phyloP scores from a whole-genome alignment of 1,140 invertebrate genomes.

The Globodera ellingtonae region DNA sequence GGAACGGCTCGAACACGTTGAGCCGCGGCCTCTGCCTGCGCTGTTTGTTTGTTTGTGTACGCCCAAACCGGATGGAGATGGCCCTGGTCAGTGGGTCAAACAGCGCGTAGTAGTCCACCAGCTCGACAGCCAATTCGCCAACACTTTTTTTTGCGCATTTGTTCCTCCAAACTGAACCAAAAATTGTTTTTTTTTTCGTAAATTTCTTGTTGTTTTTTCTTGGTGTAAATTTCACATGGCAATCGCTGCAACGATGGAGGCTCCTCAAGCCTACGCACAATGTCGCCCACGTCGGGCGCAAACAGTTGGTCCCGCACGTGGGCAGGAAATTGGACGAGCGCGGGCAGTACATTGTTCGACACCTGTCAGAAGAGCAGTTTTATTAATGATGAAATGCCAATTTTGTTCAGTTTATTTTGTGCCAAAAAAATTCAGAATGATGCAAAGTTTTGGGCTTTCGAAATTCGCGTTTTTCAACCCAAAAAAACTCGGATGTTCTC shows the following conservation, averaged over 20 bases:
- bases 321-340: background rate
- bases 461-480: too few species aligned
- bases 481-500: too few species aligned
- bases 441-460: too few species aligned
- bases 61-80: constrained; percentile 31
- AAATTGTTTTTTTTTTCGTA: too few species aligned
- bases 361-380: too few species aligned
- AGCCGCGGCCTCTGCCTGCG: background rate
- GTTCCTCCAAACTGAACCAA: constrained; percentile 41
- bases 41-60: background rate
- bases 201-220: too few species aligned
- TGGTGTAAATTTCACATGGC: background rate
- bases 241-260: background rate
- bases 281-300: background rate
- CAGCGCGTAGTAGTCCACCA: constrained; percentile 37
- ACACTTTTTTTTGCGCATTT: constrained; percentile 36
- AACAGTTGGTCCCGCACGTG: background rate
- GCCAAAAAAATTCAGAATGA: too few species aligned
- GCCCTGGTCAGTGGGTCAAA: constrained; percentile 25
- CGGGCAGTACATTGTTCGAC: background rate
- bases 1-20: background rate
- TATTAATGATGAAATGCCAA: too few species aligned
- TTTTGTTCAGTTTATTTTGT: too few species aligned
- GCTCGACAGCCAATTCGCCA: constrained; percentile 39
- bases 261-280: constrained; percentile 3